Evolutionary conservation across 2,888 invertebrate genomes (phyloP).

Genomic region (Dorcus hopei): DNA sequence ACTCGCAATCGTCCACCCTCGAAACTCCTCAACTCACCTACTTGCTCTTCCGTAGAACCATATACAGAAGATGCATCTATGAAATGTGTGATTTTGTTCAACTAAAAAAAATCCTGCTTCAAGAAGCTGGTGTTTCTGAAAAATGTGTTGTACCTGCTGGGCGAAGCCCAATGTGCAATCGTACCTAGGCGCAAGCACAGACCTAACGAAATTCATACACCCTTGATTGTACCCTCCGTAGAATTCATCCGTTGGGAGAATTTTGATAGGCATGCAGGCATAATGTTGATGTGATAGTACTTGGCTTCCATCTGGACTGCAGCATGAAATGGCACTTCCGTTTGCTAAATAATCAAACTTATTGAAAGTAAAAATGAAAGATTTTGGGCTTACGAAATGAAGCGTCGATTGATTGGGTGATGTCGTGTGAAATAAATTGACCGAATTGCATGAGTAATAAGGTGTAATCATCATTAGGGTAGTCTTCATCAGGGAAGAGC

Average conservation of each 20-base stretch:
- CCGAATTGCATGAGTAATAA: slow-evolving; percentile 76
- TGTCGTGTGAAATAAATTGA: slow-evolving; percentile 74
- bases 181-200: slow-evolving; percentile 62
- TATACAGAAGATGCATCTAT: slow-evolving; percentile 74
- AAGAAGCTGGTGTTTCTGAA: background rate
- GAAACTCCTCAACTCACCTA: slow-evolving; percentile 57
- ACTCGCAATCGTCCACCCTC: slow-evolving; percentile 61
- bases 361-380: background rate
- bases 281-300: slow-evolving; percentile 58
- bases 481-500: slow-evolving; percentile 59
- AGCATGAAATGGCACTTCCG: slow-evolving; percentile 71
- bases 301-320: slow-evolving; percentile 57
- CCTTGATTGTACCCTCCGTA: slow-evolving; percentile 56
- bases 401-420: slow-evolving; percentile 67
- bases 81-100: slow-evolving; percentile 73
- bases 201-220: slow-evolving; percentile 72
- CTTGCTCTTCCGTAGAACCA: slow-evolving; percentile 62
- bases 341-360: slow-evolving; percentile 53
- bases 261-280: slow-evolving; percentile 66
- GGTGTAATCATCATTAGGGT: slow-evolving; percentile 61
- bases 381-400: slow-evolving; percentile 57
- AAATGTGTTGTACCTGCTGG: slow-evolving; percentile 56
- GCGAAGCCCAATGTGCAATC: slow-evolving; percentile 70
- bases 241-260: slow-evolving; percentile 61
- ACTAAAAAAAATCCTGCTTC: slow-evolving; percentile 47